Evolutionary conservation across 1,140 invertebrate species (phyloP).

Genomic region (Alviniconcha marisindica): DNA sequence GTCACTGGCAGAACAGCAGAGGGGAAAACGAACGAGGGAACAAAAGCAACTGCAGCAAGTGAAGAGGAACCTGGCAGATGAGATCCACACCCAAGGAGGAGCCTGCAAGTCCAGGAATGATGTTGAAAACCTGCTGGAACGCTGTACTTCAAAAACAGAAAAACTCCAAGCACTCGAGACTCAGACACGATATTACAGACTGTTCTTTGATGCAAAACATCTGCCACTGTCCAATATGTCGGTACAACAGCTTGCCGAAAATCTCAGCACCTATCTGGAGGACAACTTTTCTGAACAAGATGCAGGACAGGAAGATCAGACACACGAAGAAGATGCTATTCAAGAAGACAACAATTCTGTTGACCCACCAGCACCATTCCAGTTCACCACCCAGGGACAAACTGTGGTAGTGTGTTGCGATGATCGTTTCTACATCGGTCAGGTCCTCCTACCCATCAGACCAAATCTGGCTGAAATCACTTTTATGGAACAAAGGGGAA

Average conservation of each 20-base stretch:
- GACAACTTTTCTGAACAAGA: not conserved
- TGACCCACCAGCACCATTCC: too few relatives aligned
- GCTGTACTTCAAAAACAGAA: not conserved
- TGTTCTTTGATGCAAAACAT: not conserved
- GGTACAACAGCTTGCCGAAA: not conserved
- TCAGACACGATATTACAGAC: not conserved
- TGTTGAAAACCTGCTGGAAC: not conserved
- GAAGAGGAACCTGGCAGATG: not conserved
- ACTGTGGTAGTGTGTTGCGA: not conserved
- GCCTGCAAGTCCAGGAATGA: not conserved
- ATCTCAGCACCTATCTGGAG: not conserved
- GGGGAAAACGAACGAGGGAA: not conserved
- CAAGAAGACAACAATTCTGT: too few relatives aligned
- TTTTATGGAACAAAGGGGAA: too few relatives aligned
- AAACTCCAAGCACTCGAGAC: not conserved
- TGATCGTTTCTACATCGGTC: not conserved
- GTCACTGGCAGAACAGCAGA: not conserved
- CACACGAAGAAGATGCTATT: not conserved
- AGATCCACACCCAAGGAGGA: not conserved
- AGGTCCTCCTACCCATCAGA: too few relatives aligned
- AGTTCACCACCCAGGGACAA: not conserved
- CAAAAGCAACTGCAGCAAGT: not conserved
- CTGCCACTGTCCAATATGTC: not conserved
- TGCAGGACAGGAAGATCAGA: not conserved
- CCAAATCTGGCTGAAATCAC: too few relatives aligned